These are phyloP conservation scores for Andrena praecox DNA, from an alignment of 2,888 invertebrate species.

Conservation along the genomic window DNA sequence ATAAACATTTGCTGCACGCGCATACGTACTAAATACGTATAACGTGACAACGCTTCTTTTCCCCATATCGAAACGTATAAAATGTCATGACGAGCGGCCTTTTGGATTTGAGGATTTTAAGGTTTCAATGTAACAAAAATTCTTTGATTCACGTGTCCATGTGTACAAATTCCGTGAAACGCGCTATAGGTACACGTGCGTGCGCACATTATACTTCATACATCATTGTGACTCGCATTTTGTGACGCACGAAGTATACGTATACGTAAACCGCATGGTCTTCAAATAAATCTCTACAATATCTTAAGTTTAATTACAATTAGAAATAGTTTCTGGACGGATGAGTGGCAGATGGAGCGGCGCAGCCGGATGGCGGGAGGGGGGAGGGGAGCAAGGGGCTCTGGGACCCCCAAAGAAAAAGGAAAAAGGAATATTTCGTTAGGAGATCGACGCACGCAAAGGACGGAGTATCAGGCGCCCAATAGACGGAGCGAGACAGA, in stretches of 20 bases:
- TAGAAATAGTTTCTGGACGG: background rate
- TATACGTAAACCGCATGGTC: background rate
- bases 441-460: too few relatives aligned
- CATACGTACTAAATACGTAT: background rate
- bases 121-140: constrained; percentile 12
- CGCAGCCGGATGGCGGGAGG: background rate
- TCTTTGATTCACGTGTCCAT: background rate
- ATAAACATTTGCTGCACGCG: background rate
- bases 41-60: background rate
- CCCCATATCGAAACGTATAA: background rate
- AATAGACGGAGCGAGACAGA: too few relatives aligned
- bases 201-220: background rate
- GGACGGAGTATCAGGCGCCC: too few relatives aligned
- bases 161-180: constrained; percentile 6
- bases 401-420: too few relatives aligned
- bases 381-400: too few relatives aligned
- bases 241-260: constrained; percentile 8
- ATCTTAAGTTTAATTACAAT: constrained; percentile 5
- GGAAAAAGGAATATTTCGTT: too few relatives aligned
- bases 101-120: background rate
- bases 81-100: background rate
- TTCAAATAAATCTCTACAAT: constrained; percentile 10
- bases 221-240: too few relatives aligned
- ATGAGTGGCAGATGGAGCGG: background rate
- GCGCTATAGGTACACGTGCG: background rate